Base-by-base conservation (phyloP, 2,888 invertebrate species). In the Drosophila formosana region DNA sequence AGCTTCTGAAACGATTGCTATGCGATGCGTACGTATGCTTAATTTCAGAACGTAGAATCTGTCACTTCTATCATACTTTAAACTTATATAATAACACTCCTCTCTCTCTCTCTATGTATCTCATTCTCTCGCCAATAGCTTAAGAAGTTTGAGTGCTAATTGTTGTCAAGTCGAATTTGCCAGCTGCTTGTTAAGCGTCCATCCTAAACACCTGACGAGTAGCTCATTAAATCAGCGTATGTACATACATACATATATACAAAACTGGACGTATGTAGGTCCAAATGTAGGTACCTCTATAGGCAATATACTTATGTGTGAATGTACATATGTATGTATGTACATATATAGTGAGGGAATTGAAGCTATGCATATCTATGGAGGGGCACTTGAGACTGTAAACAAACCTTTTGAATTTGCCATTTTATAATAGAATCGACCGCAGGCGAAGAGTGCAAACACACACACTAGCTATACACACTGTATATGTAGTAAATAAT, bases 321-420 rank as follows among this genome's bases (percentile, higher is more conserved):
- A n/a, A n/a, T n/a, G n/a, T n/a, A n/a, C n/a, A n/a, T n/a, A n/a
- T n/a, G n/a, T n/a, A n/a, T n/a, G n/a, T n/a, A n/a, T n/a, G n/a
- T n/a, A n/a, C n/a, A n/a, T 18, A 18, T 18, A 18, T 18, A 18
- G 18, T 4, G 6, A n/a, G 37, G 4, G 37, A 37, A 37, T 11
- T 37, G n/a, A 11, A 34, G 3, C 37, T 37, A n/a, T 37, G 3
- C 11, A 8, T 51, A 30, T 25, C 26, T 53, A 6, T 52, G 45
- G 28, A n/a, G 2, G 25, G 28, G 52, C 52, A 58, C 57, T 68
- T 43, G 47, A 68, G 32, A 23, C 32, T n/a, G 68, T 56, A 51
- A 61, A 57, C 62, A 55, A 55, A 58, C 53, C 45, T 39, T 30
- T 72, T 43, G 37, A 41, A 53, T 34, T 52, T 63, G 56, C 32